Evolutionary conservation across 2,888 invertebrate species (phyloP).

Genomic region (Drosophila mettleri): DNA sequence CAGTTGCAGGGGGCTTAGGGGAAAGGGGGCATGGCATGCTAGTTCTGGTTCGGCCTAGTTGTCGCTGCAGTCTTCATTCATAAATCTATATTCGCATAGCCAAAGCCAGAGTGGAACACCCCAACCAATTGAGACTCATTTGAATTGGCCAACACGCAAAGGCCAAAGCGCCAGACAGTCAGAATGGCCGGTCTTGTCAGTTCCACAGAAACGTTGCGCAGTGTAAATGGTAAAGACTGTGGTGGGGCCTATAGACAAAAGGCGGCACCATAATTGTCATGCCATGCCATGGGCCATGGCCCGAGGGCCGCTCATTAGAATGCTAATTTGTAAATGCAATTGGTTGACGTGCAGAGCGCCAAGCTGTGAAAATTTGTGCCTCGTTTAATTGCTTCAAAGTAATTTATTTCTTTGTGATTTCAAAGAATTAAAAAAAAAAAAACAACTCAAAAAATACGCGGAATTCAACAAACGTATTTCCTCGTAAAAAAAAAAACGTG

Average conservation of each 20-base stretch:
- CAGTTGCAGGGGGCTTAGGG: constrained; percentile 19
- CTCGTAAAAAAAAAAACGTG: constrained; percentile 1
- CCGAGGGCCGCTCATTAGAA: constrained; percentile 64
- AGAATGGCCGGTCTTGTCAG: constrained; percentile 25
- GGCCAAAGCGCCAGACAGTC: constrained; percentile 44
- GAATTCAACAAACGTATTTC: constrained; percentile 27
- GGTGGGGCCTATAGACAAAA: constrained; percentile 38
- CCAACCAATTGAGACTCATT: constrained; percentile 55
- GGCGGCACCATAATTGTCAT: constrained; percentile 71
- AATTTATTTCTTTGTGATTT: constrained; percentile 20
- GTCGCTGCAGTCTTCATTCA: constrained; percentile 52
- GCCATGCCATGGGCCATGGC: constrained; percentile 43
- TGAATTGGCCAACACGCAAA: constrained; percentile 73
- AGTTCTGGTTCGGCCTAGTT: constrained; percentile 44
- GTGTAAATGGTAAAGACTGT: neutral
- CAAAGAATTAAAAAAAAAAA: constrained; percentile 21
- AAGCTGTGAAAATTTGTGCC: constrained; percentile 62
- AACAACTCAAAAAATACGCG: constrained; percentile 16
- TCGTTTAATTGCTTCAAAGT: constrained; percentile 56
- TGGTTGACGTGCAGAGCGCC: constrained; percentile 34
- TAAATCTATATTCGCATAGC: constrained; percentile 35
- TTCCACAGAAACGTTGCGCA: constrained; percentile 44
- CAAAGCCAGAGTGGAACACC: constrained; percentile 7
- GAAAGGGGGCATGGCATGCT: constrained; percentile 23
- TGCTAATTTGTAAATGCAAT: constrained; percentile 77